Base-by-base conservation (phyloP, 2,797 vertebrate genomes). In the Apogon hyalosoma region DNA sequence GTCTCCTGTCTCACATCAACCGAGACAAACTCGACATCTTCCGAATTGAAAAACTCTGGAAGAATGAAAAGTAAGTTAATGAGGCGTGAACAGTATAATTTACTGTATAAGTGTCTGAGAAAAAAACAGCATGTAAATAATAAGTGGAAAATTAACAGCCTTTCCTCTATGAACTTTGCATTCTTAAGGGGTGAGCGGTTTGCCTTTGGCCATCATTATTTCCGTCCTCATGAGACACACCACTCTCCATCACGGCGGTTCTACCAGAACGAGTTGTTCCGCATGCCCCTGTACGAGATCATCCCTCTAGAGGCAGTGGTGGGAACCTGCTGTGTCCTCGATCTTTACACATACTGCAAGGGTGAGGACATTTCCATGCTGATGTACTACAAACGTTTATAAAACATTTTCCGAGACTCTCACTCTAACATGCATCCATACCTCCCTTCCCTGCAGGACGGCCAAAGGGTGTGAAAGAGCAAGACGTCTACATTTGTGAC, bases 1-100 rank as follows among this genome's bases (percentile, higher is more conserved):
- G 96, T 0, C 95, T 99, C 18, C 86, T 99, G 66, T 96, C 97
- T 69, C 96, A 99, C 87, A 85, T 98, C 86, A 99, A 99, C 91
- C 89, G 97, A 61, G 96, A 98, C 74, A 98, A 99, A 80, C 95
- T 99, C 1, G 98, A 99, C 85, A 99, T 99, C 90, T 99, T 99
- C 93, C 96, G 98, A 64, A 98, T 99, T 0, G 98, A 99, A 84
- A 99, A 99, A 43, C 96, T 99, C 73, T 99, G 98, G 98, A 99
- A 98, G 77, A 94, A 94, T 21, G 94, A 94, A 79, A 98, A 99
- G 98, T 99, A 90, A 11, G 96, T 78, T n/a, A 1, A 53, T 63
- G 15, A 14, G 33, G 2, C 33, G 3, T 14, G 14, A 54, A 19
- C 50, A 18, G 7, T 16, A 41, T 50, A 14, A 10, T 46, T 11